Percentiles rank a stretch among this genome's conserved stretches.
phyloP scores from a whole-genome alignment of 2,797 vertebrate genomes.

The Acomys russatus region DNA sequence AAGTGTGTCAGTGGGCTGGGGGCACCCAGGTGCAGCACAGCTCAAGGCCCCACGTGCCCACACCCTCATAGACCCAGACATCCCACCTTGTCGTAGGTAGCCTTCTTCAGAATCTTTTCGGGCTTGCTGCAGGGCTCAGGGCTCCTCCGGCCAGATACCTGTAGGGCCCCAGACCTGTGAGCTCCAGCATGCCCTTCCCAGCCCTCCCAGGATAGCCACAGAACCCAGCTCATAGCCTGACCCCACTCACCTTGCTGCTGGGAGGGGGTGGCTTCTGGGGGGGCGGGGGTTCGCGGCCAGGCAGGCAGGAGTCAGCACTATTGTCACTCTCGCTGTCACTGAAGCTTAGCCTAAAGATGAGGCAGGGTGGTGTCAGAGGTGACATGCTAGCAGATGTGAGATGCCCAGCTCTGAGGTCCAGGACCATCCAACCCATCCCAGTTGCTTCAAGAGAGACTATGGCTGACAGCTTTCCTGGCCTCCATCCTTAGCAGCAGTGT shows the following conservation, averaged over 20 bases:
- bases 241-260: slow-evolving; percentile 93
- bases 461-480: background rate
- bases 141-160: slow-evolving; percentile 97
- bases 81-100: slow-evolving; percentile 96
- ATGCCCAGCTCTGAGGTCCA: background rate
- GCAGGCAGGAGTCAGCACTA: slow-evolving; percentile 96
- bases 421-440: too few relatives aligned
- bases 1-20: fast-evolving
- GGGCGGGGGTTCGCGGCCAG: slow-evolving; percentile 93
- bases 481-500: background rate
- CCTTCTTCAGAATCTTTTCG: slow-evolving; percentile 98
- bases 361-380: background rate
- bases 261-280: slow-evolving; percentile 94
- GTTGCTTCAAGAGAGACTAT: background rate
- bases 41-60: slow-evolving; percentile 62
- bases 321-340: slow-evolving; percentile 98
- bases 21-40: fast-evolving
- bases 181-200: fast-evolving
- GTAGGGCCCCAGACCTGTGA: background rate
- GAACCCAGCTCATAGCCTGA: background rate
- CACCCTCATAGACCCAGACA: background rate
- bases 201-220: background rate
- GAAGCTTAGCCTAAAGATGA: slow-evolving; percentile 93
- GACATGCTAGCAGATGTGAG: too few relatives aligned
- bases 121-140: slow-evolving; percentile 96